Conservation (phyloP, 2,888 invertebrate species). For the Dynastes hyllus region DNA sequence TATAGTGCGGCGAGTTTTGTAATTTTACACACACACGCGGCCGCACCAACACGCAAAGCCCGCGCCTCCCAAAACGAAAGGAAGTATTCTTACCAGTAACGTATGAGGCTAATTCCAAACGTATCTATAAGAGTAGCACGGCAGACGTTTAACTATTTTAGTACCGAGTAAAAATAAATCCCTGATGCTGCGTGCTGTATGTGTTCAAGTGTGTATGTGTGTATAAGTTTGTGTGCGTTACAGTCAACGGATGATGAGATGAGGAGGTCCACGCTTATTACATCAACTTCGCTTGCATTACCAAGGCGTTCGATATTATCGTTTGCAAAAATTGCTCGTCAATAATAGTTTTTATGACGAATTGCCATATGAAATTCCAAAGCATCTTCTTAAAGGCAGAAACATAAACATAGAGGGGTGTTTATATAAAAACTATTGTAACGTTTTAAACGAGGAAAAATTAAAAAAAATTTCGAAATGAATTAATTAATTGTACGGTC, state of each 20-base stretch:
- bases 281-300: too few species aligned
- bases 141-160: constrained; percentile 67
- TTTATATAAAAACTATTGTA: too few species aligned
- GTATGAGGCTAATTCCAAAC: constrained; percentile 67
- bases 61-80: constrained; percentile 59
- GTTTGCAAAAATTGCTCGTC: too few species aligned
- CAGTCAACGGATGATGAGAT: constrained; percentile 5
- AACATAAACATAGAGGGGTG: too few species aligned
- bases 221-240: background rate
- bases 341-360: too few species aligned
- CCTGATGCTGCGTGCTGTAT: constrained; percentile 52
- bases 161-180: constrained; percentile 66
- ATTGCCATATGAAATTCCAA: too few species aligned
- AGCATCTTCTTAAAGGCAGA: too few species aligned
- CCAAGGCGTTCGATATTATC: too few species aligned
- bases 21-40: constrained; percentile 37
- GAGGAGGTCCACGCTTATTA: background rate
- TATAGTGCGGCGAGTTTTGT: constrained; percentile 25
- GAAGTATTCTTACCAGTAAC: constrained; percentile 63
- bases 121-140: constrained; percentile 63
- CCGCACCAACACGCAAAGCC: constrained; percentile 13
- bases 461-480: too few species aligned
- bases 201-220: constrained; percentile 3
- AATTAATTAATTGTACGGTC: too few species aligned
- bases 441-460: too few species aligned